Base-by-base conservation (phyloP, 2,888 invertebrate genomes). In the Prosopocoilus inquinatus region DNA sequence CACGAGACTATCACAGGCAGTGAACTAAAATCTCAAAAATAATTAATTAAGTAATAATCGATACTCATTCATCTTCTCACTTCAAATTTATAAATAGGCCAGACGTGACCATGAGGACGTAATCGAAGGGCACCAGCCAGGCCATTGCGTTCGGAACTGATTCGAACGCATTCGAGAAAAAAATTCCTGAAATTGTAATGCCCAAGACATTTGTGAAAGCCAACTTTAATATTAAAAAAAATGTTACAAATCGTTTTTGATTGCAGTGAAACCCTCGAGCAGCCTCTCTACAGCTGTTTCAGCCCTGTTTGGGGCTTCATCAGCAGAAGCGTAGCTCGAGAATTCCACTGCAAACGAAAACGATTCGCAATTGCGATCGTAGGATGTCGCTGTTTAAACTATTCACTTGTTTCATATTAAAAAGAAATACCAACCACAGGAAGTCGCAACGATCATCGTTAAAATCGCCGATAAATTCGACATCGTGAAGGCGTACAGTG, bases 361-460 rank as follows among this genome's bases (percentile, higher is more conserved):
- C n/a, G n/a, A n/a, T n/a, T n/a, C n/a, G n/a, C n/a, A n/a, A n/a
- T n/a, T n/a, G n/a, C n/a, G n/a, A n/a, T n/a, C n/a, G n/a, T n/a
- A n/a, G n/a, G n/a, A n/a, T n/a, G n/a, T n/a, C n/a, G n/a, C n/a
- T n/a, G n/a, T n/a, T n/a, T n/a, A n/a, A n/a, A n/a, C n/a, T n/a
- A n/a, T n/a, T n/a, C n/a, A n/a, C n/a, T n/a, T n/a, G n/a, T n/a
- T n/a, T 12, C 13, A 49, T 38, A 47, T 48, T 2, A 9, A 4
- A 34, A 15, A 38, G 57, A 15, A 50, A 44, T 38, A 55, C 39
- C 47, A 28, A 87, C 93, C 94, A 73, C 92, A 93, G 32, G 93
- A 89, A 36, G 90, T 88, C n/a, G 94, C 88, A 4, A 91, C 89
- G 71, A 92, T 93, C 77, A 92, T 87, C 44, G 92, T 91, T 63